Conservation (phyloP, 2,113 vertebrate species). For the Desmodus rotundus region DNA sequence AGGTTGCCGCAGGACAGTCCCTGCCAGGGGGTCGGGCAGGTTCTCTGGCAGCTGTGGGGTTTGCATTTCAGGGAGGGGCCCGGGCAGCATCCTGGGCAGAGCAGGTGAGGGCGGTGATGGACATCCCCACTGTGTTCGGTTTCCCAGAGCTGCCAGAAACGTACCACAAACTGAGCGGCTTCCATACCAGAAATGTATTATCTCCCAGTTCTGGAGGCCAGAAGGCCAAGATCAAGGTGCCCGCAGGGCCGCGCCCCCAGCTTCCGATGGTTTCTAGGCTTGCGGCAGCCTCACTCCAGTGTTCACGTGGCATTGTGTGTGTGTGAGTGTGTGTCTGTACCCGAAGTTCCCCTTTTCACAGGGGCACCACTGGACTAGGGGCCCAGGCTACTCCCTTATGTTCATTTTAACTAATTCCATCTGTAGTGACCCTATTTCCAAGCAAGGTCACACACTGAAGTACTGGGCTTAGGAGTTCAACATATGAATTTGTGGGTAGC, state of each 20-base stretch:
- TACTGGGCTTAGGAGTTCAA: neutral
- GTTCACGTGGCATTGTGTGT: neutral
- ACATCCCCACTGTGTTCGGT: too few species aligned
- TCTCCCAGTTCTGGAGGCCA: neutral
- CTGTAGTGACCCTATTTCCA: neutral
- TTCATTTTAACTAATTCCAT: neutral
- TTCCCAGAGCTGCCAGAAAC: neutral
- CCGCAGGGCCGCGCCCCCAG: rapidly evolving
- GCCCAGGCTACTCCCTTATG: neutral
- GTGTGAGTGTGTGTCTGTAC: neutral
- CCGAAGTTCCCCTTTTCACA: neutral
- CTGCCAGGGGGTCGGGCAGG: neutral
- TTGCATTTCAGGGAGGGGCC: neutral
- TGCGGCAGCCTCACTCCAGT: neutral
- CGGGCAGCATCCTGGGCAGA: neutral
- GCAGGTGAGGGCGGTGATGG: neutral
- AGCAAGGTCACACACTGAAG: neutral
- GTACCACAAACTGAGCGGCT: neutral
- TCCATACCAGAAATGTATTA: neutral
- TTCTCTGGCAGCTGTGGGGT: neutral
- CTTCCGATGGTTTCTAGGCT: neutral
- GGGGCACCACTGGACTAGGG: neutral
- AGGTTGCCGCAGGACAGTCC: neutral
- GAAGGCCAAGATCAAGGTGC: neutral
- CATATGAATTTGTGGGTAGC: neutral